These are phyloP conservation scores for Coilia nasus DNA, from an alignment of 2,797 vertebrate species.

Conservation along the genomic window DNA sequence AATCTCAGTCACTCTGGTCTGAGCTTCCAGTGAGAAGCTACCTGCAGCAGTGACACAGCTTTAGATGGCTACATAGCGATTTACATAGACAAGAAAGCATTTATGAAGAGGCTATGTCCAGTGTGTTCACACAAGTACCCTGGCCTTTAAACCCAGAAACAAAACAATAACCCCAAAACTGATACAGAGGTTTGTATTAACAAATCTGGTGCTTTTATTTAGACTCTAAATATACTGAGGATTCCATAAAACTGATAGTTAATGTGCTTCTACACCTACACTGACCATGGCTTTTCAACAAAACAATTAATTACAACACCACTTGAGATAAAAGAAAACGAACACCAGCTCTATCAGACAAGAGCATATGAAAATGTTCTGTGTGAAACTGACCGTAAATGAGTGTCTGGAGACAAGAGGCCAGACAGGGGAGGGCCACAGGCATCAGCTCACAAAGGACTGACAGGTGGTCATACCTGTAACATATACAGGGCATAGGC, in stretches of 20 bases:
- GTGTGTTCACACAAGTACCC: too few species aligned
- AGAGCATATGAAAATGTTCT: not conserved
- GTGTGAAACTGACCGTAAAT: constrained; percentile 70
- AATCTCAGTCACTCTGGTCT: constrained; percentile 47
- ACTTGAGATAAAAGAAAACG: not conserved
- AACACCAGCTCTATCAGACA: not conserved
- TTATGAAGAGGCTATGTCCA: too few species aligned
- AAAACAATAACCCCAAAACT: not conserved
- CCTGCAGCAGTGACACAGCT: constrained; percentile 48
- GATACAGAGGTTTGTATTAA: not conserved
- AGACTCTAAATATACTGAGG: too few species aligned
- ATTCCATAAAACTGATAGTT: too few species aligned
- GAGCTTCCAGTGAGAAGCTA: constrained; percentile 60
- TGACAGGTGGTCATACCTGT: constrained; percentile 89
- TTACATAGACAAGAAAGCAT: too few species aligned
- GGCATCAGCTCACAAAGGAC: constrained; percentile 95
- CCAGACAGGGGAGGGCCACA: constrained; percentile 87
- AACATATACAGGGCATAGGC: not conserved
- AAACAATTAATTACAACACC: not conserved
- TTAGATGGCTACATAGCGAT: not conserved
- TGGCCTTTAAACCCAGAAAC: not conserved
- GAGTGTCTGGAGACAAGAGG: constrained; percentile 85
- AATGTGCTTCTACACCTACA: not conserved
- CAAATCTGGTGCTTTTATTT: too few species aligned
- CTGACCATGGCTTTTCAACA: not conserved